phyloP scores from a whole-genome alignment of 2,113 vertebrate species.

The Eidolon helvum region DNA sequence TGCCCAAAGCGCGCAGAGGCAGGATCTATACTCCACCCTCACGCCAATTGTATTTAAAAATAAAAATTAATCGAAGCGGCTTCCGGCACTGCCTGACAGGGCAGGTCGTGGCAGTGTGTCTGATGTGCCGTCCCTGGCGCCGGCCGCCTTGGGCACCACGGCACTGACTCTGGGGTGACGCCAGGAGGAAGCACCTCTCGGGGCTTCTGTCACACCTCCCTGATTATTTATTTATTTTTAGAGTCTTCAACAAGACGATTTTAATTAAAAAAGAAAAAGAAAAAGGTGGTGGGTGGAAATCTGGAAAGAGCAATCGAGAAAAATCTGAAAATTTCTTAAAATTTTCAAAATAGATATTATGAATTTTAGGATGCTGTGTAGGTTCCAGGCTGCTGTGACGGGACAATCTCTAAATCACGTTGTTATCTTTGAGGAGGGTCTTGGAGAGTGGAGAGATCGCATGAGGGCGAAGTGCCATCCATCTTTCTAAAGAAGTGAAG shows the following conservation, averaged over 20 bases:
- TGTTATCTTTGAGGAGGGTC: not conserved
- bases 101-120: not conserved
- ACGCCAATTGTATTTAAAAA: slow-evolving; percentile 16
- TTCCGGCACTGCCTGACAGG: not conserved
- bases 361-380: not conserved
- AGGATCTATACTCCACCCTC: not conserved
- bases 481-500: not conserved
- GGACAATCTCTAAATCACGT: not conserved
- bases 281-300: not conserved
- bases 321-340: not conserved
- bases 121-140: not conserved
- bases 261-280: not conserved
- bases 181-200: slow-evolving; percentile 23
- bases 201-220: not conserved
- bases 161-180: not conserved
- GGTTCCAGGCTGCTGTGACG: not conserved
- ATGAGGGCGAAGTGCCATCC: not conserved
- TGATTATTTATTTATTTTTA: not conserved
- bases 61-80: slow-evolving; percentile 6
- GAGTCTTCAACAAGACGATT: not conserved
- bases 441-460: slow-evolving; percentile 2
- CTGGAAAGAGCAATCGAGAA: not conserved
- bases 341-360: not conserved
- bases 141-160: not conserved
- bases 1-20: not conserved